Evolutionary conservation across 2,113 vertebrate genomes (phyloP).

Genomic region (Dicentrarchus labrax): DNA sequence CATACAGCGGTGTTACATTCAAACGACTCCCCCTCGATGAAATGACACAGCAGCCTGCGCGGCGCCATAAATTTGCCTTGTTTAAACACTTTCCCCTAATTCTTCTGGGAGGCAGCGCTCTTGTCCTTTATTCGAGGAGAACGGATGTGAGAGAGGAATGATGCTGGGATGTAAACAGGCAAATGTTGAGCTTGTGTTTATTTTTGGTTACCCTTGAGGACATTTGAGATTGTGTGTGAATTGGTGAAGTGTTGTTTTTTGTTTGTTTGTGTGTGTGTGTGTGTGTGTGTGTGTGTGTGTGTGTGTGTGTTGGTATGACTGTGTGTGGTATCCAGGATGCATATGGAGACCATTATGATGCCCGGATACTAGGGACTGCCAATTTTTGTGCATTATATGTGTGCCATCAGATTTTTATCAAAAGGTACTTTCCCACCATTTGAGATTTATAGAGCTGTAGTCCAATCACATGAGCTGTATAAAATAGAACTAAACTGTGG

Average conservation of each 20-base stretch:
- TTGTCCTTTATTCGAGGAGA: slow-evolving; percentile 48
- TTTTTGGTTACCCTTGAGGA: slow-evolving; percentile 59
- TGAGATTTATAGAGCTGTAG: not conserved
- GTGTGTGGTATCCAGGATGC: slow-evolving; percentile 64
- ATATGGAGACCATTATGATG: slow-evolving; percentile 78
- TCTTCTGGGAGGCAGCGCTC: slow-evolving; percentile 43
- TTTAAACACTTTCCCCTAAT: slow-evolving; percentile 62
- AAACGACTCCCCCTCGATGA: slow-evolving; percentile 47
- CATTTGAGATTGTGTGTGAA: slow-evolving; percentile 41
- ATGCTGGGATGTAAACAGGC: slow-evolving; percentile 26
- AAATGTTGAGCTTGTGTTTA: slow-evolving; percentile 65
- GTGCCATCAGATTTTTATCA: slow-evolving; percentile 60
- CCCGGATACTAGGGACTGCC: slow-evolving; percentile 44
- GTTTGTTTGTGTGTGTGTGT: slow-evolving; percentile 49
- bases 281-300: slow-evolving; percentile 56
- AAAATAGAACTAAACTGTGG: slow-evolving; percentile 47
- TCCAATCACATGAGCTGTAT: slow-evolving; percentile 24
- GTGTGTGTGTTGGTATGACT: slow-evolving; percentile 34
- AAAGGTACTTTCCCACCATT: slow-evolving; percentile 65
- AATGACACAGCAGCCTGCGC: slow-evolving; percentile 50
- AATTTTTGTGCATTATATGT: slow-evolving; percentile 49
- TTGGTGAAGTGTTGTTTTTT: too few species aligned
- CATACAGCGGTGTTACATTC: slow-evolving; percentile 61
- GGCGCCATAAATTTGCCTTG: slow-evolving; percentile 62
- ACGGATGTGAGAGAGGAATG: slow-evolving; percentile 32